Evolutionary conservation across 2,888 invertebrate genomes (phyloP), one percentile per base, ranked within the genome.

Genomic region (Junonia oenone): DNA sequence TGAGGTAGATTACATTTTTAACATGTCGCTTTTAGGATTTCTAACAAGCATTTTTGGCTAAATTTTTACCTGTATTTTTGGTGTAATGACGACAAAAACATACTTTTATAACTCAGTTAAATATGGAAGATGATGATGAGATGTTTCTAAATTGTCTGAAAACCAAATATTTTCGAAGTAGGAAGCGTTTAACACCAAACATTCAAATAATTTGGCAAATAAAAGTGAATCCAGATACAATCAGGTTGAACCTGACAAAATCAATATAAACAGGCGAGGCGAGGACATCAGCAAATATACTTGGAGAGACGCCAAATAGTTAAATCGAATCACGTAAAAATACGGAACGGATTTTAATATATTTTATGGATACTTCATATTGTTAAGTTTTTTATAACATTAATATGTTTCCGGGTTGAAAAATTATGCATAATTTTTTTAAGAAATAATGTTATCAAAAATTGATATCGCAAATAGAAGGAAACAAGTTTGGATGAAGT

Each of bases 281-380:
- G 22, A 31, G 22, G 29, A 40, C 46, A 40, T 33, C 26, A 37
- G 35, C 31, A 46, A 31, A 56, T 53, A 45, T 27, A 27, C 31
- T 47, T 59, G 56, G 61, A 45, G 27, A 31, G n/a, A 15, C 46
- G 57, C 51, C 57, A 60, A 50, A 45, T 33, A 45, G 31, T 15
- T 49, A 17, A 49, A 45, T 31, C 26, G n/a, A 17, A 26, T 11
- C 9, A 43, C 43, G 43, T n/a, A 43, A 43, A 43, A 43, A 43
- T 43, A 43, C 26, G 43, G 13, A 9, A 43, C 8, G 5, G 13
- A 43, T 22, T 43, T 22, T 26, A 26, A 43, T 43, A 11, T 19
- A 40, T 40, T 40, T 38, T 19, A n/a, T 33, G 31, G 31, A n/a
- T 33, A 33, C 31, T 33, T 31, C 31, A 31, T 38, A 17, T 17